These are phyloP conservation scores for Pararge aegeria DNA, from an alignment of 1,140 invertebrate species.

Conservation along the genomic window DNA sequence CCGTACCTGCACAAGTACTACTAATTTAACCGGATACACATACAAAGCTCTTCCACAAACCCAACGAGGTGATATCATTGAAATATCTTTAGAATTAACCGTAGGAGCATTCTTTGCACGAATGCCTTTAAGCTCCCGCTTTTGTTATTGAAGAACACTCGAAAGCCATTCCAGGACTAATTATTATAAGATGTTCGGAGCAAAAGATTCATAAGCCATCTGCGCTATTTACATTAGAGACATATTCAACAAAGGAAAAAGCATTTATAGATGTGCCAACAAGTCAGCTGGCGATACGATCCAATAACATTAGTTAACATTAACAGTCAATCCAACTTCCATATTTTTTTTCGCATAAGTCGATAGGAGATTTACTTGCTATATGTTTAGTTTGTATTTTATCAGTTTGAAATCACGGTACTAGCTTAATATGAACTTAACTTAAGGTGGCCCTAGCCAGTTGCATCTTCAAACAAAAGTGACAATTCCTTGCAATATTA, in stretches of 20 bases:
- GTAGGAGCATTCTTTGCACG: slow-evolving; percentile 45
- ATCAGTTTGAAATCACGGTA: too few relatives aligned
- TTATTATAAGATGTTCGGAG: slow-evolving; percentile 58
- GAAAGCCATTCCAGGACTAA: slow-evolving; percentile 58
- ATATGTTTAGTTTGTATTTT: too few relatives aligned
- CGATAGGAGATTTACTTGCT: too few relatives aligned
- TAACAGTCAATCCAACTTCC: too few relatives aligned
- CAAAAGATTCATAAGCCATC: slow-evolving; percentile 52
- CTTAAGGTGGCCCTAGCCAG: too few relatives aligned
- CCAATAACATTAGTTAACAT: too few relatives aligned
- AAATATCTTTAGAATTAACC: slow-evolving; percentile 54
- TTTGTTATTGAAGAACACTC: slow-evolving; percentile 69
- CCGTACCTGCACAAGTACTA: slow-evolving; percentile 6
- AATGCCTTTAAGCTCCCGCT: slow-evolving; percentile 38
- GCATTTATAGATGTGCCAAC: slow-evolving; percentile 17
- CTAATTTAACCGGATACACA: slow-evolving; percentile 49
- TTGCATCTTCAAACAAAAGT: too few relatives aligned
- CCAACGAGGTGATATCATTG: slow-evolving; percentile 50
- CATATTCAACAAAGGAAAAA: slow-evolving; percentile 58
- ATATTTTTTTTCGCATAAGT: too few relatives aligned
- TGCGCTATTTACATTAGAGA: slow-evolving; percentile 67
- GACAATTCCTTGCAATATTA: too few relatives aligned
- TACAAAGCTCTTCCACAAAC: slow-evolving; percentile 50
- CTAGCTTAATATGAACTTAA: too few relatives aligned
- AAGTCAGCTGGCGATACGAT: too few relatives aligned